These are phyloP conservation scores for Mustela nigripes DNA, from an alignment of 2,113 vertebrate genomes.

Conservation along the genomic window DNA sequence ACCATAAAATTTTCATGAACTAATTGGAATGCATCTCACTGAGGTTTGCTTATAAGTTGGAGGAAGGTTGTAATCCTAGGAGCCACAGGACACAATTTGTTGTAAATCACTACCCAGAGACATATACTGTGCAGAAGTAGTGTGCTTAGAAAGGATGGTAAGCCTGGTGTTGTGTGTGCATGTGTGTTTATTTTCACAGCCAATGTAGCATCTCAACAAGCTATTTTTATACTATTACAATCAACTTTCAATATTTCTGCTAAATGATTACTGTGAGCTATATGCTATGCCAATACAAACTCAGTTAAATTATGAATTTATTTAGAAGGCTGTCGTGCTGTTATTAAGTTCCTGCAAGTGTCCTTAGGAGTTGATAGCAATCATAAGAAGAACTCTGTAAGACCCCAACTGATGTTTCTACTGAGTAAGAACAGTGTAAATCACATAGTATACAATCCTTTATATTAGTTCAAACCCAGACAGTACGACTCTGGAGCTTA, in stretches of 20 bases:
- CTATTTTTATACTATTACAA: background rate
- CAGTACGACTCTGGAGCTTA: background rate
- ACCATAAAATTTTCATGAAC: background rate
- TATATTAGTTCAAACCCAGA: background rate
- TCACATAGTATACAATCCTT: background rate
- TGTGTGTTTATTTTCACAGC: background rate
- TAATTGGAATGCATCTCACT: background rate
- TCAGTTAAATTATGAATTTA: background rate
- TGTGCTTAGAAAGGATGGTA: background rate
- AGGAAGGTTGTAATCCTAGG: background rate
- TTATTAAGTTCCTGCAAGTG: background rate
- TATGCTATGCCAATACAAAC: background rate
- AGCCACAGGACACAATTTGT: background rate
- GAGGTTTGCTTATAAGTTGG: background rate
- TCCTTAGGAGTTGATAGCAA: background rate
- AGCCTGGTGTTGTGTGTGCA: background rate
- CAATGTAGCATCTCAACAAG: background rate
- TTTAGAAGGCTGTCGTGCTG: background rate
- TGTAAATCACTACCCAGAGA: background rate
- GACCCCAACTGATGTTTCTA: background rate
- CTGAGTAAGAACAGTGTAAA: background rate
- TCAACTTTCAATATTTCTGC: background rate
- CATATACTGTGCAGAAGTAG: background rate
- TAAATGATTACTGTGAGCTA: background rate
- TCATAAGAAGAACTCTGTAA: background rate